phyloP scores from a whole-genome alignment of 2,797 vertebrate species.

The Danio tinwini region DNA sequence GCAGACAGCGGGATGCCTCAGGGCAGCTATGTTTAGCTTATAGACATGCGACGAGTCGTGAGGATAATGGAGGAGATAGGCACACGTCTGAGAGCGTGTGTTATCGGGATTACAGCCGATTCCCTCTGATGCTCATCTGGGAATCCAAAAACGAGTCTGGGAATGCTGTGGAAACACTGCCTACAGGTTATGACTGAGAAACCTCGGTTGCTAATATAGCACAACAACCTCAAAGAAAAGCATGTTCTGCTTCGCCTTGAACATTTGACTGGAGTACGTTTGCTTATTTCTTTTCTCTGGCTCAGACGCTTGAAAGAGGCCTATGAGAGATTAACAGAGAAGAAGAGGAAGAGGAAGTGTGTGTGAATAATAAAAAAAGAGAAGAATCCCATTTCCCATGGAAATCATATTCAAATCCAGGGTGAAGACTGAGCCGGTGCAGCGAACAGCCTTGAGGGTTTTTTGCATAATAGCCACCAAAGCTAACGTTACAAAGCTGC shows the following conservation, averaged over 20 bases:
- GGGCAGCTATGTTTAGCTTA: conserved; percentile 48
- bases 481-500: conserved; percentile 40
- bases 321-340: background rate
- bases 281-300: conserved; percentile 16
- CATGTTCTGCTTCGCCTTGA: conserved; percentile 34
- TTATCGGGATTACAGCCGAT: conserved; percentile 39
- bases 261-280: conserved; percentile 36
- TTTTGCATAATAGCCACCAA: conserved; percentile 37
- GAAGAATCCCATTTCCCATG: conserved; percentile 44
- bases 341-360: background rate
- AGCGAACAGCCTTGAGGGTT: conserved; percentile 24
- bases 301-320: conserved; percentile 34
- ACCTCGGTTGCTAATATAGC: conserved; percentile 28
- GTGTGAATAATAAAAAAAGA: background rate
- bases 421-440: conserved; percentile 37
- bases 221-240: background rate
- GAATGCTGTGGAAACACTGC: conserved; percentile 2
- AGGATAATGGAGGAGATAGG: conserved; percentile 23
- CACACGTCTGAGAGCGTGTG: background rate
- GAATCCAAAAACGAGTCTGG: conserved; percentile 39
- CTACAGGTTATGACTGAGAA: conserved; percentile 30
- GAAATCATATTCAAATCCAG: conserved; percentile 49
- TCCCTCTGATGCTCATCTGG: conserved; percentile 26
- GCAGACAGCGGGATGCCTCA: conserved; percentile 15
- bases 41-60: background rate